Evolutionary conservation across 1,140 invertebrate genomes (phyloP).

Genomic region (Cyrtorhinus lividipennis): DNA sequence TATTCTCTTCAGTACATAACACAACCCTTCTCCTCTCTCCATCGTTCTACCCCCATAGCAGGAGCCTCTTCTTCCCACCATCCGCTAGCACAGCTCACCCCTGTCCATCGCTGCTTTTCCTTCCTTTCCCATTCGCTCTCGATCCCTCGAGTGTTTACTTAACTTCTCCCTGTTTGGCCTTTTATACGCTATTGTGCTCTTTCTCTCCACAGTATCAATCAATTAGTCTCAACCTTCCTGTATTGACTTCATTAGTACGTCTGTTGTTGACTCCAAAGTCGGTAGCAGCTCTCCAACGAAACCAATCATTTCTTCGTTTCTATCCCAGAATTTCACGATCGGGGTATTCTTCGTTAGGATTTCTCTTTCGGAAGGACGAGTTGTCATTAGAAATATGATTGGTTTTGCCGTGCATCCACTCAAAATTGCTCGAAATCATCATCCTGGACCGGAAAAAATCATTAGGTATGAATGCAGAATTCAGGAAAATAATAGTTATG

Average conservation of each 20-base stretch:
- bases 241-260: not conserved
- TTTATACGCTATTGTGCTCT: not conserved
- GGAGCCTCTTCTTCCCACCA: not conserved
- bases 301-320: not conserved
- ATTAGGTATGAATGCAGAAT: no score
- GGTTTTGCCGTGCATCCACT: no score
- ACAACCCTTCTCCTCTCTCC: not conserved
- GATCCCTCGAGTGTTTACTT: not conserved
- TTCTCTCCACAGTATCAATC: not conserved
- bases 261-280: not conserved
- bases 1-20: slow-evolving; percentile 8
- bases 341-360: not conserved
- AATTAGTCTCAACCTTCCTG: not conserved
- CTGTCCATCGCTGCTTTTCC: not conserved
- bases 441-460: no score
- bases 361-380: no score
- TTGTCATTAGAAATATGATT: no score
- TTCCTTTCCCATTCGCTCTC: not conserved
- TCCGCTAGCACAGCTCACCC: not conserved
- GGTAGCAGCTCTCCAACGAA: not conserved
- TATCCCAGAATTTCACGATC: not conserved
- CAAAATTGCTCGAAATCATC: no score
- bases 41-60: not conserved
- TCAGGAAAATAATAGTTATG: no score
- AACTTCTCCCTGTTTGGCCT: not conserved